Percentiles rank a stretch among this genome's conserved stretches.
phyloP scores from a whole-genome alignment of 2,888 invertebrate genomes.

The Drosophila greeni region DNA sequence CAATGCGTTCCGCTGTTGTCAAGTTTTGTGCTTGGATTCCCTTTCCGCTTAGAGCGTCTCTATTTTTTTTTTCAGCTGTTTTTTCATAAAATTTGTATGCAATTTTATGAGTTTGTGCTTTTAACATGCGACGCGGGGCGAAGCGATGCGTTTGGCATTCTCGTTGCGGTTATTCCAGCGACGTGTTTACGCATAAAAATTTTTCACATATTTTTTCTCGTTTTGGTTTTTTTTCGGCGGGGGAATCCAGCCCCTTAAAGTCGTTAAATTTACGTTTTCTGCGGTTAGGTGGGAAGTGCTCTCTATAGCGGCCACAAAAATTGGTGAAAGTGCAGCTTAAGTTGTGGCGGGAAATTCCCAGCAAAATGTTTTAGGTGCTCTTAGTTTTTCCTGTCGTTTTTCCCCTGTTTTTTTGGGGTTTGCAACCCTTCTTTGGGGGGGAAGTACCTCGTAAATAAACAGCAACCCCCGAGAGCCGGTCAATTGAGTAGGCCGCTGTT shows the following conservation, averaged over 20 bases:
- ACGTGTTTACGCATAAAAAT: slow-evolving; percentile 64
- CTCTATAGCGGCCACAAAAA: slow-evolving; percentile 39
- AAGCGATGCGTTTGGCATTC: slow-evolving; percentile 33
- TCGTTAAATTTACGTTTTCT: slow-evolving; percentile 55
- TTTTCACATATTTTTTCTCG: slow-evolving; percentile 37
- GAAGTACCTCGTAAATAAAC: slow-evolving; percentile 31
- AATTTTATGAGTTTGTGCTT: slow-evolving; percentile 55
- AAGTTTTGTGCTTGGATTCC: slow-evolving; percentile 34
- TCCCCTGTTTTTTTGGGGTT: slow-evolving; percentile 20
- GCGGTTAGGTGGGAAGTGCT: slow-evolving; percentile 33
- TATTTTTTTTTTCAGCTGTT: slow-evolving; percentile 10
- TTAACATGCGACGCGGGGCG: slow-evolving; percentile 28
- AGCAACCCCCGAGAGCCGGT: slow-evolving; percentile 47
- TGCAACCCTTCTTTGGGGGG: slow-evolving; percentile 22
- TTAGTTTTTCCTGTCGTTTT: neutral
- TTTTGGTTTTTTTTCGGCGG: slow-evolving; percentile 8
- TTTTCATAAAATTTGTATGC: slow-evolving; percentile 55
- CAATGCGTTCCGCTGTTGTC: slow-evolving; percentile 46
- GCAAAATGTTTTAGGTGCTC: slow-evolving; percentile 32
- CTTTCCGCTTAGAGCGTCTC: slow-evolving; percentile 25
- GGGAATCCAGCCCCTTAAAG: slow-evolving; percentile 25
- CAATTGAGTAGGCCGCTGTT: slow-evolving; percentile 56
- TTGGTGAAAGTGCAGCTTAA: slow-evolving; percentile 29
- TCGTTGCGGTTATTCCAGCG: slow-evolving; percentile 52
- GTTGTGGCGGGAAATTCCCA: slow-evolving; percentile 19